These are phyloP conservation scores for Peromyscus californicus DNA, from an alignment of 2,113 vertebrate genomes.

Conservation along the genomic window DNA sequence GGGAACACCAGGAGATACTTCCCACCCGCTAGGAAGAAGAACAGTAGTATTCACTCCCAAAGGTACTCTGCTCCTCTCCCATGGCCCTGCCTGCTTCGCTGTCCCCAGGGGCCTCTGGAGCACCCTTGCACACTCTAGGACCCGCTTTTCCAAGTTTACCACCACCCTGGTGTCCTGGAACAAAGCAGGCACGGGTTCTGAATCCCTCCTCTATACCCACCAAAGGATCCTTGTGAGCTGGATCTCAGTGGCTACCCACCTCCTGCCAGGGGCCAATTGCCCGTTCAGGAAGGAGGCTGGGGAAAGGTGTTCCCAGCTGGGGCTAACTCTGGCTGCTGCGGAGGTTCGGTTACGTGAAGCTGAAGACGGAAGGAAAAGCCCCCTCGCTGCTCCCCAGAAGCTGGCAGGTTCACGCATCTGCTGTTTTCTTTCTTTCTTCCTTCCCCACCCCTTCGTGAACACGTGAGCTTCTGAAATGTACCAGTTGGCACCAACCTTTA, in stretches of 20 bases:
- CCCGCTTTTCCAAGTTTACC: accelerated
- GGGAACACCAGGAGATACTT: not conserved
- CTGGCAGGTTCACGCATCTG: not conserved
- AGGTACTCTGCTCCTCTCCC: no score
- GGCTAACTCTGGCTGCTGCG: not conserved
- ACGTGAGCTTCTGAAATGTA: not conserved
- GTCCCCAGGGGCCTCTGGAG: accelerated
- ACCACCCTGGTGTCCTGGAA: not conserved
- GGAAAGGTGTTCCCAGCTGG: not conserved
- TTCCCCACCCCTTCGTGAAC: not conserved
- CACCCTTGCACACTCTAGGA: not conserved
- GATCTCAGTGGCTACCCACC: not conserved
- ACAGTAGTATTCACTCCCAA: not conserved
- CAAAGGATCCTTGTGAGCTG: not conserved
- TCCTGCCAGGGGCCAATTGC: not conserved
- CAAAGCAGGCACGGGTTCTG: not conserved
- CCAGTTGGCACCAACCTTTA: constrained; percentile 61
- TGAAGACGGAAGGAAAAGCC: constrained; percentile 47
- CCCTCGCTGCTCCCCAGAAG: not conserved
- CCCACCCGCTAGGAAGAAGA: not conserved
- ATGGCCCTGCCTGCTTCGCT: accelerated
- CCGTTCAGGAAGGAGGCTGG: not conserved
- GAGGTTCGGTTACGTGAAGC: constrained; percentile 31
- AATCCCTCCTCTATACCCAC: not conserved
- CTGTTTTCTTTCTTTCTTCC: constrained; percentile 63